Evolutionary conservation across 2,113 vertebrate genomes (phyloP).

Genomic region (Regulus satrapa): DNA sequence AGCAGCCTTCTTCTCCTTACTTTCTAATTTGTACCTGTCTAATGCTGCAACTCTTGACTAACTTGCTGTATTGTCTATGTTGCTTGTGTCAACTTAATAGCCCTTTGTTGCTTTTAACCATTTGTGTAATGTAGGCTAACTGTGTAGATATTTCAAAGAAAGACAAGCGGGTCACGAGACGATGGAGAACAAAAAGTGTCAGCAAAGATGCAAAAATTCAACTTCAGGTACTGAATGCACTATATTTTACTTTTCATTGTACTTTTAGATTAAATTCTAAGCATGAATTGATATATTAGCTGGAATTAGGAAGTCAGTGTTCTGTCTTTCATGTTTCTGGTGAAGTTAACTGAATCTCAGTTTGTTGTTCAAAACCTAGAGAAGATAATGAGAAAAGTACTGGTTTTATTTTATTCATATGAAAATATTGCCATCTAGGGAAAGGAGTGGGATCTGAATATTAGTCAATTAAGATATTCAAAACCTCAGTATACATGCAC

Average conservation of each 20-base stretch:
- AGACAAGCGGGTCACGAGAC: slow-evolving; percentile 97
- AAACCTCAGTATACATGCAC: neutral
- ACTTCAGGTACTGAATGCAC: slow-evolving; percentile 87
- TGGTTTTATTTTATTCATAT: neutral
- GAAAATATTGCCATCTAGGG: slow-evolving; percentile 21
- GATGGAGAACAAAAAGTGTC: slow-evolving; percentile 99
- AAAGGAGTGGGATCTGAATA: neutral
- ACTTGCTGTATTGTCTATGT: slow-evolving; percentile 57
- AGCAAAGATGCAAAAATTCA: slow-evolving; percentile 99
- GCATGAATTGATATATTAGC: neutral
- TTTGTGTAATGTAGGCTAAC: slow-evolving; percentile 90
- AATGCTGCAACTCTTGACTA: slow-evolving; percentile 61
- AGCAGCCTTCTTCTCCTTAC: neutral
- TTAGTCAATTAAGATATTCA: neutral
- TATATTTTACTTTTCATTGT: slow-evolving; percentile 13
- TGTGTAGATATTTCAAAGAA: slow-evolving; percentile 99
- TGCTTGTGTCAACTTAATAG: slow-evolving; percentile 77
- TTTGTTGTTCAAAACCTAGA: neutral
- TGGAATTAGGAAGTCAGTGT: neutral
- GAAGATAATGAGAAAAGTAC: neutral
- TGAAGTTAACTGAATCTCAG: neutral
- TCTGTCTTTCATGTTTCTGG: neutral
- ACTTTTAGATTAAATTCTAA: neutral
- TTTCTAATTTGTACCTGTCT: slow-evolving; percentile 17
- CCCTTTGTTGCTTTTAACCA: slow-evolving; percentile 78